These are phyloP conservation scores for Tarsius wallacei DNA, from an alignment of 2,797 vertebrate species.

Conservation along the genomic window DNA sequence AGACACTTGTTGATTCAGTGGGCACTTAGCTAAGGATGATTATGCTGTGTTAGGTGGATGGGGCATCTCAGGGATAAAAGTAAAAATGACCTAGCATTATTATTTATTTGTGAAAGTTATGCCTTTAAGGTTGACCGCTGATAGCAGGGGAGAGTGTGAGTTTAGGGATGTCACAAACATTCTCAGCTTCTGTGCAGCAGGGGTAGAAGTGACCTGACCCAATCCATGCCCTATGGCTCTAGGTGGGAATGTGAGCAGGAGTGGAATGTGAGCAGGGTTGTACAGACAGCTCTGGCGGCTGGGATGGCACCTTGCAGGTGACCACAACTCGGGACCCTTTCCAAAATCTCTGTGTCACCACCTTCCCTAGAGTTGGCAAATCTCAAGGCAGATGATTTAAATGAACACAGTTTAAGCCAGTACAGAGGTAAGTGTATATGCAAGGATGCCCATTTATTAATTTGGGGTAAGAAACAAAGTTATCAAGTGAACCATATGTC, in stretches of 20 bases:
- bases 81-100: accelerated
- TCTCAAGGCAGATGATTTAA: neutral
- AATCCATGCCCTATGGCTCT: accelerated
- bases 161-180: accelerated
- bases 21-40: too few relatives aligned
- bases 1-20: neutral
- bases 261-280: too few relatives aligned
- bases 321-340: neutral
- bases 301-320: neutral
- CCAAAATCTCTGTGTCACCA: accelerated
- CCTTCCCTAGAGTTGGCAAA: neutral
- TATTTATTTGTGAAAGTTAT: accelerated
- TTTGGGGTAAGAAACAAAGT: neutral
- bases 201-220: accelerated
- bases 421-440: accelerated
- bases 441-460: neutral
- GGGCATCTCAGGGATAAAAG: too few relatives aligned
- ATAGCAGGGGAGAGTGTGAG: neutral
- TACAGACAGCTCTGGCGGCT: neutral
- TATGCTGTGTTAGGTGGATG: neutral
- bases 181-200: neutral
- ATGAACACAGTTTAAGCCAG: accelerated
- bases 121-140: neutral
- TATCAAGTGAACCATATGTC: accelerated
- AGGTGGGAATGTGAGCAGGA: neutral